Evolutionary conservation across 2,797 vertebrate species (phyloP).

Genomic region (Poecilia picta): DNA sequence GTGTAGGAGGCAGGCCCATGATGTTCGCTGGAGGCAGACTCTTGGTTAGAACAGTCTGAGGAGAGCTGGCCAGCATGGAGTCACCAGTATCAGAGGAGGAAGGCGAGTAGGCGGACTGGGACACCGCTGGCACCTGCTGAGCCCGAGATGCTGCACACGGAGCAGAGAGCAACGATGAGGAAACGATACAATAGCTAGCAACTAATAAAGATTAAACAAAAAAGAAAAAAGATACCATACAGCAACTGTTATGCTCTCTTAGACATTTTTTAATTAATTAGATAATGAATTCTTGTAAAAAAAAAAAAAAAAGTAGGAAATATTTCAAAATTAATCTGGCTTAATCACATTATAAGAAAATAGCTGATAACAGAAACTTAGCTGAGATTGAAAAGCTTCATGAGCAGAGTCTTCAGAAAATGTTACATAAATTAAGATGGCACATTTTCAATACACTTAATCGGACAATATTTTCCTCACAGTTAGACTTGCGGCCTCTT

Average conservation of each 20-base stretch:
- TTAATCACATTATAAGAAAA: background rate
- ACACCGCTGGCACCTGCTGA: slow-evolving; percentile 92
- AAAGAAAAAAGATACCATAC: background rate
- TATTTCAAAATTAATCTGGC: too few species aligned
- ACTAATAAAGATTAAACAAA: background rate
- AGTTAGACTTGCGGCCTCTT: slow-evolving; percentile 80
- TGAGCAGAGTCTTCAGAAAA: background rate
- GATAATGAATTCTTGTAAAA: background rate
- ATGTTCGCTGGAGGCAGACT: slow-evolving; percentile 78
- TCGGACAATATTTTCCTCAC: slow-evolving; percentile 54
- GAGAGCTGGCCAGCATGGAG: slow-evolving; percentile 85
- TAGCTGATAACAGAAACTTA: background rate
- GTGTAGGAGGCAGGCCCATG: slow-evolving; percentile 80
- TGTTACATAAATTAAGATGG: background rate
- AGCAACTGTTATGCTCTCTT: background rate
- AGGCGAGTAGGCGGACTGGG: slow-evolving; percentile 88
- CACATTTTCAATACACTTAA: background rate
- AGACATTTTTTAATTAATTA: background rate
- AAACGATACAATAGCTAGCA: background rate
- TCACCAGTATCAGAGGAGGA: slow-evolving; percentile 88
- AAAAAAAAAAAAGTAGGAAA: background rate
- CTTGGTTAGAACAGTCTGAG: slow-evolving; percentile 84
- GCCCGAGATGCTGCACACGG: slow-evolving; percentile 69
- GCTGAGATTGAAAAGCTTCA: background rate
- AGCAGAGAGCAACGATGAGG: background rate